phyloP scores from a whole-genome alignment of 2,888 invertebrate species.

The Prosapia bicincta region DNA sequence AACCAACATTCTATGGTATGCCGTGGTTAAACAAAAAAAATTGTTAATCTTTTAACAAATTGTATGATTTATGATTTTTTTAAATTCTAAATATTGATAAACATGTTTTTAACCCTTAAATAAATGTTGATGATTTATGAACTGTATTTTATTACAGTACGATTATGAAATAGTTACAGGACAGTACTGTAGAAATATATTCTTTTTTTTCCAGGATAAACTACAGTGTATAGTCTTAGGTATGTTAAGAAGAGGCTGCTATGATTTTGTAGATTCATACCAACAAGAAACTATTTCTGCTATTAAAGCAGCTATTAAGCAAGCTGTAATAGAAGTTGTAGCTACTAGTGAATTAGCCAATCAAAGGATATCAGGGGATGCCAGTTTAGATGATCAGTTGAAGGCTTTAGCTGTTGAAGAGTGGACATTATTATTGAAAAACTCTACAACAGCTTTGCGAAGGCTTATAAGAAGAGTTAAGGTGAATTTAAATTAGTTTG shows the following conservation, averaged over 20 bases:
- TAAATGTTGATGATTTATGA: too few species aligned
- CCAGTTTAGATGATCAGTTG: constrained; percentile 56
- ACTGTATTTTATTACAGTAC: too few species aligned
- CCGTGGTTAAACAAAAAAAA: too few species aligned
- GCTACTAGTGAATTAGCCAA: constrained; percentile 53
- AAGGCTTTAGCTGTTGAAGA: constrained; percentile 54
- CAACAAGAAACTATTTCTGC: constrained; percentile 87
- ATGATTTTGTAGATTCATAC: constrained; percentile 82
- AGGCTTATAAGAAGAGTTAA: constrained; percentile 69
- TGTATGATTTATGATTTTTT: too few species aligned
- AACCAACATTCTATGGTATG: too few species aligned
- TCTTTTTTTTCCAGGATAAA: constrained; percentile 63
- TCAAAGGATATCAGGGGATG: constrained; percentile 34
- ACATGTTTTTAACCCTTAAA: too few species aligned
- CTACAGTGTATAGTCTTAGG: constrained; percentile 86
- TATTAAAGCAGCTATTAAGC: constrained; percentile 80
- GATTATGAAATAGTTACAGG: too few species aligned
- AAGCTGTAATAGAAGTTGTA: constrained; percentile 68
- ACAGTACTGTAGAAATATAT: not conserved
- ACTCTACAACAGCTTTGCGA: constrained; percentile 61
- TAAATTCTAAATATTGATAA: too few species aligned
- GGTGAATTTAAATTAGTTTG: constrained; percentile 42
- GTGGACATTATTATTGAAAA: constrained; percentile 65
- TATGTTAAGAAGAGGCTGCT: constrained; percentile 73
- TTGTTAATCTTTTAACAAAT: too few species aligned